Evolutionary conservation across 2,888 invertebrate species (phyloP).

Genomic region (Melitaea athalia): DNA sequence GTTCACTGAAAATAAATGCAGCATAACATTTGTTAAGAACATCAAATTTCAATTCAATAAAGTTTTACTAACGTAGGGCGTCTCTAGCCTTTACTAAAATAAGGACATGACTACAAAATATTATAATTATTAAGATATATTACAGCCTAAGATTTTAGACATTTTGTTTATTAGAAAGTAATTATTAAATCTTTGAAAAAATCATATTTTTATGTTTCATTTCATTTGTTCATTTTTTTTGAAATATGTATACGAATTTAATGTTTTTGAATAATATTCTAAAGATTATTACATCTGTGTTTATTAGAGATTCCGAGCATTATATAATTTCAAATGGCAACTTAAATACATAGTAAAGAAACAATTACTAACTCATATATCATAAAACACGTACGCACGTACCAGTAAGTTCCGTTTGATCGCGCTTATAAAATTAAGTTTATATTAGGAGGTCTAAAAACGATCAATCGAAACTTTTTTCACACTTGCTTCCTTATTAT

Average conservation of each 20-base stretch:
- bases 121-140: neutral
- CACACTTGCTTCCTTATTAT: slow-evolving; percentile 9
- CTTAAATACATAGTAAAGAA: neutral
- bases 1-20: slow-evolving; percentile 6
- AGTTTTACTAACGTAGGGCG: neutral
- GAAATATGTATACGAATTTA: neutral
- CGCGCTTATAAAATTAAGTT: neutral
- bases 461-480: slow-evolving; percentile 31
- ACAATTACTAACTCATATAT: neutral
- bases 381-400: neutral
- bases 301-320: neutral
- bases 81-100: neutral
- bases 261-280: neutral
- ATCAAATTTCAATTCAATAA: neutral
- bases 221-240: too few relatives aligned
- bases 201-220: neutral
- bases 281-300: neutral
- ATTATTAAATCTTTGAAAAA: neutral
- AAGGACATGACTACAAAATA: neutral
- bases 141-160: neutral
- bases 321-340: slow-evolving; percentile 2
- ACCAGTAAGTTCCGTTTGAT: slow-evolving; percentile 8
- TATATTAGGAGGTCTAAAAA: neutral
- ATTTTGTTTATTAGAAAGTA: neutral
- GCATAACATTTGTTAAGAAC: neutral